Conservation (phyloP, 2,113 vertebrate species). For the Mastomys coucha region DNA sequence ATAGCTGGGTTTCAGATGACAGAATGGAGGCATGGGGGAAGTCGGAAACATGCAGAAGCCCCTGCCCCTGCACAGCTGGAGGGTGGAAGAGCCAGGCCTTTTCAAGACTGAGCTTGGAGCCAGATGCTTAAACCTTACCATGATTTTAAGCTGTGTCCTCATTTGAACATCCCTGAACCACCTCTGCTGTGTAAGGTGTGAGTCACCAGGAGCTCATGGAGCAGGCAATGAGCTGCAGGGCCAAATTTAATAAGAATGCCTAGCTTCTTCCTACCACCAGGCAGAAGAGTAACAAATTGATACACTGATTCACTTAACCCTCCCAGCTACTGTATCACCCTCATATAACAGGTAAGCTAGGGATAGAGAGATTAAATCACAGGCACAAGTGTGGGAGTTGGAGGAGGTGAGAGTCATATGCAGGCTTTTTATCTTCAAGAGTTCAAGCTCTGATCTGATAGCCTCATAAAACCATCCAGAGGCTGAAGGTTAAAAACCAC, state of each 20-base stretch:
- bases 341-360: not conserved
- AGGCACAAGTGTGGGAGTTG: fast-evolving
- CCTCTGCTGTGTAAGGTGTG: not conserved
- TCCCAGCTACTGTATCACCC: not conserved
- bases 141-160: not conserved
- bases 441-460: not conserved
- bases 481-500: not conserved
- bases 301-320: not conserved
- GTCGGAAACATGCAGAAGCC: not conserved
- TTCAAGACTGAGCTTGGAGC: not conserved
- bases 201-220: not conserved
- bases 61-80: fast-evolving
- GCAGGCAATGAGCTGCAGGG: not conserved
- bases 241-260: not conserved
- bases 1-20: not conserved
- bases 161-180: not conserved
- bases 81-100: not conserved
- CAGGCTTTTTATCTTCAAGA: not conserved
- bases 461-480: not conserved
- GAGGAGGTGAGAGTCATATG: not conserved
- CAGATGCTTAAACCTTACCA: not conserved
- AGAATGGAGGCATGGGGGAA: not conserved
- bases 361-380: not conserved
- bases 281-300: not conserved
- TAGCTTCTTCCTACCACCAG: no score